A percentile compares a stretch with the other conserved stretches of the same genome.
Evolutionary conservation across 2,113 vertebrate genomes (phyloP).

Genomic region (Anoplopoma fimbria): DNA sequence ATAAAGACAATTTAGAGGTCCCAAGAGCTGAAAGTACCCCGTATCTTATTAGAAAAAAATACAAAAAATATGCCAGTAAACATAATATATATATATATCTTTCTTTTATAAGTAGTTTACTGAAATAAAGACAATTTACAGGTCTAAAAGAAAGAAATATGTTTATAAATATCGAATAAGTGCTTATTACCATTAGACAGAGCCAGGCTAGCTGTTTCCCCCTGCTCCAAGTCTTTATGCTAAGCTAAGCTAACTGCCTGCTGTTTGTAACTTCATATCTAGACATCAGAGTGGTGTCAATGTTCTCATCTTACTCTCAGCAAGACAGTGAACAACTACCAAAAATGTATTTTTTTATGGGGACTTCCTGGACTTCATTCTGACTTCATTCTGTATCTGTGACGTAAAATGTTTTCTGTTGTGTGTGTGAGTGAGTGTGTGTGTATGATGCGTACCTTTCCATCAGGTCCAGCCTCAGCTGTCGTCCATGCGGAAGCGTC

Average conservation of each 20-base stretch:
- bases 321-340: neutral
- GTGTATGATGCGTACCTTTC: conserved; percentile 86
- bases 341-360: neutral
- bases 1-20: neutral
- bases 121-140: too few species aligned
- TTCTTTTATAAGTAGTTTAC: neutral
- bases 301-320: neutral
- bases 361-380: neutral
- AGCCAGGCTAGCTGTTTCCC: too few species aligned
- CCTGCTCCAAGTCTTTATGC: too few species aligned
- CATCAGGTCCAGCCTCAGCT: conserved; percentile 94
- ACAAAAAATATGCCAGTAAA: neutral
- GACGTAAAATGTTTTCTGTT: neutral
- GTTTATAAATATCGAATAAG: too few species aligned
- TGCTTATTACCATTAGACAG: too few species aligned
- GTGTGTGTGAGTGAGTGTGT: conserved; percentile 28
- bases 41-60: neutral
- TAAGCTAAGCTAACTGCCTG: neutral
- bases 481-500: conserved; percentile 91
- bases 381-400: neutral
- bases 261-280: neutral
- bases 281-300: neutral
- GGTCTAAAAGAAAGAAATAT: too few species aligned
- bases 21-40: neutral
- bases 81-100: neutral